These are phyloP conservation scores for Adelphocoris suturalis DNA, from an alignment of 2,888 invertebrate genomes.

Conservation along the genomic window DNA sequence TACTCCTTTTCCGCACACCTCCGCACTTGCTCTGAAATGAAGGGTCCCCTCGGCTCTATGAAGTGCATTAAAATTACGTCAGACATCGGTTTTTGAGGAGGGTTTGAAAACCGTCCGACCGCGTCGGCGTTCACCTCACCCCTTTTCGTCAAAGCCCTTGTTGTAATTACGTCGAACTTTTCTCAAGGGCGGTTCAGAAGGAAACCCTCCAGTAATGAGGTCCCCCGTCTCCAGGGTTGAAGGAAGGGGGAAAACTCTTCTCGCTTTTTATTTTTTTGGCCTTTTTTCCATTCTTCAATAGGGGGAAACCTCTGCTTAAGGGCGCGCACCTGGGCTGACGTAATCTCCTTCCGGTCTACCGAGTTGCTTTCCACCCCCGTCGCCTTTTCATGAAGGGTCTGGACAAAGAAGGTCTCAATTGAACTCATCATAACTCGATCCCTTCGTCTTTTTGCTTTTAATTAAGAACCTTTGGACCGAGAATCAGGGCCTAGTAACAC, in stretches of 20 bases:
- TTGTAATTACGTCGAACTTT: constrained; percentile 58
- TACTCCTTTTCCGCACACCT: not conserved
- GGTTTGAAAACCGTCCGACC: constrained; percentile 46
- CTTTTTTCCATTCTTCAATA: constrained; percentile 7
- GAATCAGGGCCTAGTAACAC: too few relatives aligned
- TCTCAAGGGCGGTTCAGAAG: constrained; percentile 38
- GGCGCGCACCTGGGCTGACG: constrained; percentile 61
- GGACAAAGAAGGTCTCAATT: constrained; percentile 21
- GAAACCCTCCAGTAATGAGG: constrained; percentile 47
- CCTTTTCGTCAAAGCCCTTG: not conserved
- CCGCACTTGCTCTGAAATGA: not conserved
- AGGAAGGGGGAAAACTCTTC: constrained; percentile 19
- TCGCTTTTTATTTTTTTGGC: constrained; percentile 4
- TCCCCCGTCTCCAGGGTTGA: not conserved
- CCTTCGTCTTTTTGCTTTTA: not conserved
- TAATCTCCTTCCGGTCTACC: not conserved
- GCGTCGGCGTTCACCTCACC: not conserved
- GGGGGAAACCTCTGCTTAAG: constrained; percentile 38
- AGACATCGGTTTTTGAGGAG: constrained; percentile 6
- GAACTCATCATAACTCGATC: constrained; percentile 27
- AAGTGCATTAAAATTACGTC: constrained; percentile 44
- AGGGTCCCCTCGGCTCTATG: not conserved
- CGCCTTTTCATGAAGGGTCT: not conserved
- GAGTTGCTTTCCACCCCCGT: not conserved
- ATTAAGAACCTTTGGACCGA: not conserved